phyloP scores from a whole-genome alignment of 2,797 vertebrate species.

The Myotis myotis region DNA sequence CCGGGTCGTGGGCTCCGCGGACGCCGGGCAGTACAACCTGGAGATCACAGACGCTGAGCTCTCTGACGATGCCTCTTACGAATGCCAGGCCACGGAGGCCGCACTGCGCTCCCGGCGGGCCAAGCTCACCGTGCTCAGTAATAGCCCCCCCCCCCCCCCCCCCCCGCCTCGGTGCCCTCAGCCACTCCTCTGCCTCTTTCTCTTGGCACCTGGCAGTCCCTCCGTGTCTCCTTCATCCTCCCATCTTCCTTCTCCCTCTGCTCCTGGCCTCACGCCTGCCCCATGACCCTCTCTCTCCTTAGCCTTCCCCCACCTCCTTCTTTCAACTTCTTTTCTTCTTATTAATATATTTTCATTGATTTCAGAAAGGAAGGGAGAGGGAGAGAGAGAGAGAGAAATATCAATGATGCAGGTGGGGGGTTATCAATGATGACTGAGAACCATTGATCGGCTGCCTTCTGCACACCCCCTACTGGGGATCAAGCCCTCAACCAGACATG shows the following conservation, averaged over 20 bases:
- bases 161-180: background rate
- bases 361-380: too few relatives aligned
- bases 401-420: too few relatives aligned
- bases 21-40: constrained; percentile 95
- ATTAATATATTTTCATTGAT: too few relatives aligned
- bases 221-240: too few relatives aligned
- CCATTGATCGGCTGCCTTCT: too few relatives aligned
- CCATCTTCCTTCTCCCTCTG: background rate
- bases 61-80: constrained; percentile 94
- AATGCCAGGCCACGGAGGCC: constrained; percentile 96
- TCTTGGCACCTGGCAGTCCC: background rate
- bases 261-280: background rate
- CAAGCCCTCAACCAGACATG: accelerated
- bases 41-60: constrained; percentile 93
- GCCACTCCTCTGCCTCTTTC: too few relatives aligned
- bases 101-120: constrained; percentile 94
- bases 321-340: background rate
- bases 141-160: constrained; percentile 63
- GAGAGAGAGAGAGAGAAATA: too few relatives aligned
- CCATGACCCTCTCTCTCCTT: background rate
- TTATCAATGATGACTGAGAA: too few relatives aligned
- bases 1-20: constrained; percentile 89
- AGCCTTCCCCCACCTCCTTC: background rate
- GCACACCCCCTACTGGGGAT: too few relatives aligned
- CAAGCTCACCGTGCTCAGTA: constrained; percentile 95